A percentile compares a stretch with the other conserved stretches of the same genome.
phyloP scores from a whole-genome alignment of 2,113 vertebrate genomes.

The Neotragus pygmaeus region DNA sequence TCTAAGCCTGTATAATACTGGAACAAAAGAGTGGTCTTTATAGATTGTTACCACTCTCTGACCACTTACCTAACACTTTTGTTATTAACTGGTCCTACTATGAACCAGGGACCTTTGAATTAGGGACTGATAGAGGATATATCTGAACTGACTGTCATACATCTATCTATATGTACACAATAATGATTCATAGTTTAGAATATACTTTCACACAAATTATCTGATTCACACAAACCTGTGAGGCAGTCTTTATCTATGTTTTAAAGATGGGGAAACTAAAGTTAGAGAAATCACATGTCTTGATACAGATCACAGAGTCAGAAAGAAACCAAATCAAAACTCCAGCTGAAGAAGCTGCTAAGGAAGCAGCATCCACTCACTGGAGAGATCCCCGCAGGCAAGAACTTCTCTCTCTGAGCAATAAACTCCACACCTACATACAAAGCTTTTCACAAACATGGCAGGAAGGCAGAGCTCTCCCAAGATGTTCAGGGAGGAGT shows the following conservation, averaged over 20 bases:
- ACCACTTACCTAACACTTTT: background rate
- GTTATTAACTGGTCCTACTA: background rate
- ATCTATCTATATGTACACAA: background rate
- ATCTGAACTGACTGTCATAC: background rate
- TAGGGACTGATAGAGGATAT: background rate
- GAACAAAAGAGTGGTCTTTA: background rate
- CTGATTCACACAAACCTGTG: background rate
- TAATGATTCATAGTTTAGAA: background rate
- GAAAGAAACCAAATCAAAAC: constrained; percentile 14
- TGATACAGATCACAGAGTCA: background rate
- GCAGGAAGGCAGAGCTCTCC: background rate
- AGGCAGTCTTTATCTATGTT: background rate
- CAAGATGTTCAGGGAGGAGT: background rate
- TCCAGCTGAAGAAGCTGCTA: background rate
- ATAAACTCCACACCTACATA: background rate
- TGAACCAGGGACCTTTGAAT: background rate
- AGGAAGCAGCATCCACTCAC: background rate
- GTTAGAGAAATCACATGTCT: background rate
- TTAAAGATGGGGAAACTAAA: background rate
- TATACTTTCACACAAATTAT: background rate
- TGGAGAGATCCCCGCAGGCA: background rate
- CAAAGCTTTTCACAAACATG: background rate
- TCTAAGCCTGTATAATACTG: background rate
- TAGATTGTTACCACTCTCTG: background rate
- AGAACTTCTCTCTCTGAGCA: background rate